Base-by-base conservation (phyloP, 2,888 invertebrate species). In the Plagodis pulveraria region DNA sequence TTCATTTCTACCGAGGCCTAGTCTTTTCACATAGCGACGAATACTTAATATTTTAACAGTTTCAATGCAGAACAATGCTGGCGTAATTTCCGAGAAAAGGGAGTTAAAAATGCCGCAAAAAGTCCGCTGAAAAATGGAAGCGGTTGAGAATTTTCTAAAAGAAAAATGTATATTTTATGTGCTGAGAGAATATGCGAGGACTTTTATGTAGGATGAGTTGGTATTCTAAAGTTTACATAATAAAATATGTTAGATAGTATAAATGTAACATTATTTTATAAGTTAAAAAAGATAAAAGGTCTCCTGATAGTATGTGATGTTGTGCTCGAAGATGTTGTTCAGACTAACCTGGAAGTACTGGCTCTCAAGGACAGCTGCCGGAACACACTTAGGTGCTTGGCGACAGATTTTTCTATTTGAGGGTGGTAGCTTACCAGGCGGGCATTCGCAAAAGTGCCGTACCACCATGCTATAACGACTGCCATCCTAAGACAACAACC, bases 1-100 rank as follows among this genome's bases (percentile, higher is more conserved):
- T 43, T 32, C 9, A 22, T 36, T 44, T 32, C 6, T 33, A 55
- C 12, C 38, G 9, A 36, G 36, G 35, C 33, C 35, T 32, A 46
- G 40, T 38, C 40, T 22, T 59, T 51, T 49, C 38, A 42, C n/a
- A 46, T 45, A 50, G 54, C 55, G 54, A 49, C 53, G 55, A 61
- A 52, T 45, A 61, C 63, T 66, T 61, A 63, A 66, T 61, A 61
- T 58, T 63, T 65, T 58, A 66, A 58, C 63, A 45, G 58, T 57
- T 58, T 62, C 51, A 53, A 58, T 52, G 55, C 57, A 46, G 58
- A 66, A 66, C 66, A 66, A 66, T 66, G 55, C 61, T 38, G 56
- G 52, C 60, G 60, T 41, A 56, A 61, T 61, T 61, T 61, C 43
- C 35, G 52, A 53, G 45, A 53, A 61, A 60, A 51, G 44, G 40